Evolutionary conservation across 1,140 invertebrate species (phyloP).

Genomic region (Drosophila equinoxialis): DNA sequence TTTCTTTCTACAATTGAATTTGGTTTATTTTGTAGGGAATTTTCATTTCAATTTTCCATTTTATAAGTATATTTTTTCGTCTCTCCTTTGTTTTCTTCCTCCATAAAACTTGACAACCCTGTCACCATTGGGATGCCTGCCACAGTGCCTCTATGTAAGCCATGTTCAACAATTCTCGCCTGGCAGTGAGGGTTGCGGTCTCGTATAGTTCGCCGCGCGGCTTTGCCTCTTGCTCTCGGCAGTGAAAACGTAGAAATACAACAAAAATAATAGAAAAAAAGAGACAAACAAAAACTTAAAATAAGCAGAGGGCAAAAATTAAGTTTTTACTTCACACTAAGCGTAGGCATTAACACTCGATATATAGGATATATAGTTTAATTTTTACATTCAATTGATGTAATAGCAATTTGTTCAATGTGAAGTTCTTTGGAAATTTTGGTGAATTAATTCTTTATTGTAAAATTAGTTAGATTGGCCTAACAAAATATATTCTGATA

Average conservation of each 20-base stretch:
- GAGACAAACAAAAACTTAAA: conserved; percentile 17
- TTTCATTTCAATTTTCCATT: no score
- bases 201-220: conserved; percentile 67
- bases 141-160: conserved; percentile 12
- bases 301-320: conserved; percentile 18
- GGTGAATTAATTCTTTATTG: conserved; percentile 44
- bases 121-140: conserved; percentile 6
- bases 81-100: neutral
- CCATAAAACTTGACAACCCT: conserved; percentile 43
- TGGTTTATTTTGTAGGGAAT: no score
- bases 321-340: conserved; percentile 1
- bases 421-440: conserved; percentile 34
- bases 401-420: conserved; percentile 13
- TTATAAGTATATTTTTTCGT: neutral
- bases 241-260: conserved; percentile 17
- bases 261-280: neutral
- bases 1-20: no score
- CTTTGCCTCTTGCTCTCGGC: conserved; percentile 35
- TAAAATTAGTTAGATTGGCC: conserved; percentile 61
- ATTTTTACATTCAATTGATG: conserved; percentile 36
- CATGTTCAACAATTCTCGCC: conserved; percentile 9
- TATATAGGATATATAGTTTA: neutral
- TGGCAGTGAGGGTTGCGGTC: conserved; percentile 74
- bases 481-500: conserved; percentile 53
- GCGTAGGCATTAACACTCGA: conserved; percentile 1